These are phyloP conservation scores for Clarias platycephalus DNA, from an alignment of 2,797 vertebrate species.

Conservation along the genomic window DNA sequence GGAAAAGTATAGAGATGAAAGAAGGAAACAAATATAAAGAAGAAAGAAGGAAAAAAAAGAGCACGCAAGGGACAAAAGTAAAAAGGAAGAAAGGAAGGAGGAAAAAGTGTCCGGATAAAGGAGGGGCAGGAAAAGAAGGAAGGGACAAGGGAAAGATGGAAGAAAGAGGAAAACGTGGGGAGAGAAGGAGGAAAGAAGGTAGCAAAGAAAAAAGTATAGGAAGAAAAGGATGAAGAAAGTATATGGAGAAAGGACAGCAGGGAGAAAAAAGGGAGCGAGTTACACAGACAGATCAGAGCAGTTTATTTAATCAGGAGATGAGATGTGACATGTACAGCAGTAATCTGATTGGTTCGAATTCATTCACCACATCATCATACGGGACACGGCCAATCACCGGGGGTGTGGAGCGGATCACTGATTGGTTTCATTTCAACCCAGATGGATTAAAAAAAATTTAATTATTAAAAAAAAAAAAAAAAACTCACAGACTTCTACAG, in stretches of 20 bases:
- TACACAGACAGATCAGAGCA: conserved; percentile 35
- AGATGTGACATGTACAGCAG: not conserved
- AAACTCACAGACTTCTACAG: not conserved
- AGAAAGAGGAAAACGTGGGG: not conserved
- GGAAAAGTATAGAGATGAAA: not conserved
- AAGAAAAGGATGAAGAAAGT: not conserved
- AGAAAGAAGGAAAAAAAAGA: no score
- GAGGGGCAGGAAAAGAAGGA: not conserved
- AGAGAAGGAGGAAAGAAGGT: not conserved
- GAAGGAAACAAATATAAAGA: no score
- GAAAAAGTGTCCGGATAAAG: not conserved
- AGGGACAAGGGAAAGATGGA: no score
- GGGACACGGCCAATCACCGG: not conserved
- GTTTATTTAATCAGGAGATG: not conserved
- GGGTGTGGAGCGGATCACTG: not conserved
- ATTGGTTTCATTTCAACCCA: conserved; percentile 3
- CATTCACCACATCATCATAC: not conserved
- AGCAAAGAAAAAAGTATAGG: no score
- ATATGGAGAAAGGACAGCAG: not conserved
- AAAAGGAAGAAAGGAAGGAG: not conserved
- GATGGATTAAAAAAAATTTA: not conserved
- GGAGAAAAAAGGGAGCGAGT: not conserved
- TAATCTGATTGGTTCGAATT: not conserved
- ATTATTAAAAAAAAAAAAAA: not conserved
- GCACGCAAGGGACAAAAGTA: not conserved